phyloP scores from a whole-genome alignment of 2,113 vertebrate species.

The Oncorhynchus nerka region DNA sequence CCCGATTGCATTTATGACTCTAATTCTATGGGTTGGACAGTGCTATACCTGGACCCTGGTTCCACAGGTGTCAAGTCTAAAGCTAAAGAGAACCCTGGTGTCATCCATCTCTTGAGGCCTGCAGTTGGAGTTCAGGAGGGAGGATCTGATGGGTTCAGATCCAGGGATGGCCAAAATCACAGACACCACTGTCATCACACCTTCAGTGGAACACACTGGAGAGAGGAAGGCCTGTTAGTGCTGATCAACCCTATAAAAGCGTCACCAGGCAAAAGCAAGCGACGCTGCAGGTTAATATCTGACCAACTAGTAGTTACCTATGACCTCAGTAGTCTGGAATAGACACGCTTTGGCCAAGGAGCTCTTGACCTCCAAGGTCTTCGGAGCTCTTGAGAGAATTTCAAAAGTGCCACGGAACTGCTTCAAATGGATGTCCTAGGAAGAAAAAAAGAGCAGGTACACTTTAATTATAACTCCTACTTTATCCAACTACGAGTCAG shows the following conservation, averaged over 20 bases:
- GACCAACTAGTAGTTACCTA: conserved; percentile 42
- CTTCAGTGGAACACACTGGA: conserved; percentile 69
- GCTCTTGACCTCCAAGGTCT: conserved; percentile 8
- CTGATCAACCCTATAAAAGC: background rate
- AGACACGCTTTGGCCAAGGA: conserved; percentile 46
- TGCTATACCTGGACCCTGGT: conserved; percentile 58
- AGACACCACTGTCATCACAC: conserved; percentile 61
- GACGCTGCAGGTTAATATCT: too few species aligned
- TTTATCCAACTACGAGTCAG: background rate
- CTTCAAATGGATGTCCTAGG: conserved; percentile 47
- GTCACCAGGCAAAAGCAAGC: too few species aligned
- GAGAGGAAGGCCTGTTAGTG: background rate
- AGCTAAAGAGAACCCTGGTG: conserved; percentile 62
- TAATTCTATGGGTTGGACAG: background rate
- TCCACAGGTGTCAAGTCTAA: conserved; percentile 64
- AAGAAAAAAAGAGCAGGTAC: background rate
- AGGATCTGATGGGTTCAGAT: conserved; percentile 28
- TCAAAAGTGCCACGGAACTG: conserved; percentile 55
- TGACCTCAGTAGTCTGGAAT: conserved; percentile 45
- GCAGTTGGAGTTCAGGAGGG: conserved; percentile 57
- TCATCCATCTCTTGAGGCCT: conserved; percentile 48
- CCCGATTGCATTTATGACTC: background rate
- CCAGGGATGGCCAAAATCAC: conserved; percentile 37
- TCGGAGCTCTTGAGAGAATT: conserved; percentile 30
- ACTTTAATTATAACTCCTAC: background rate